A percentile compares a stretch with the other conserved stretches of the same genome.
Evolutionary conservation across 1,140 invertebrate species (phyloP).

Genomic region (Drosophila malerkotliana): DNA sequence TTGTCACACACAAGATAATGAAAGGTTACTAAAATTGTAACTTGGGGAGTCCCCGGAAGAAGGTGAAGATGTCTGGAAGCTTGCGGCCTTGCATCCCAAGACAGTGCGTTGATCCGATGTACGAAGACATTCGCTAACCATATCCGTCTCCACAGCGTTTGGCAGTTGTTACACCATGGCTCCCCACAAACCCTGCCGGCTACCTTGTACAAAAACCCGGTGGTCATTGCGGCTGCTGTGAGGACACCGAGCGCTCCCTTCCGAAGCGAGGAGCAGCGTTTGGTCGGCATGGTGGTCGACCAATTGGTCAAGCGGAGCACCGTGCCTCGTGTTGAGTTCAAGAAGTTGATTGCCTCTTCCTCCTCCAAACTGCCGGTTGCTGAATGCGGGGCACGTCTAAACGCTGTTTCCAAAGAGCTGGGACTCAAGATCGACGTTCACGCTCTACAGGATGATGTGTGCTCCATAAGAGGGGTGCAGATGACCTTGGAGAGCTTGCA

Average conservation of each 20-base stretch:
- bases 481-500: constrained; percentile 52
- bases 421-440: constrained; percentile 50
- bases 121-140: constrained; percentile 2
- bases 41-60: neutral
- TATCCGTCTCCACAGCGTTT: constrained; percentile 12
- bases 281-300: constrained; percentile 54
- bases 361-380: constrained; percentile 12
- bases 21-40: neutral
- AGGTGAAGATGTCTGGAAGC: constrained; percentile 33
- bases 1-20: neutral
- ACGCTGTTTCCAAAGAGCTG: constrained; percentile 12
- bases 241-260: constrained; percentile 46
- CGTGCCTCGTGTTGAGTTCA: constrained; percentile 55
- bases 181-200: neutral
- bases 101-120: constrained; percentile 14
- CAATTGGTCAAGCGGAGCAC: constrained; percentile 62
- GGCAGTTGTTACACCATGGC: constrained; percentile 17
- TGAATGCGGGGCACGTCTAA: constrained; percentile 13
- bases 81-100: constrained; percentile 9
- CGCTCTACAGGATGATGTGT: constrained; percentile 25
- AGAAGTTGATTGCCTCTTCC: constrained; percentile 51
- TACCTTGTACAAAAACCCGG: constrained; percentile 12
- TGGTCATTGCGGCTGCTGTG: constrained; percentile 68
- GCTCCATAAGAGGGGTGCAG: constrained; percentile 44
- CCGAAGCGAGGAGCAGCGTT: constrained; percentile 30